Percentiles rank a stretch among this genome's conserved stretches.
Evolutionary conservation across 2,797 vertebrate species (phyloP).

Genomic region (Eptatretus atami): DNA sequence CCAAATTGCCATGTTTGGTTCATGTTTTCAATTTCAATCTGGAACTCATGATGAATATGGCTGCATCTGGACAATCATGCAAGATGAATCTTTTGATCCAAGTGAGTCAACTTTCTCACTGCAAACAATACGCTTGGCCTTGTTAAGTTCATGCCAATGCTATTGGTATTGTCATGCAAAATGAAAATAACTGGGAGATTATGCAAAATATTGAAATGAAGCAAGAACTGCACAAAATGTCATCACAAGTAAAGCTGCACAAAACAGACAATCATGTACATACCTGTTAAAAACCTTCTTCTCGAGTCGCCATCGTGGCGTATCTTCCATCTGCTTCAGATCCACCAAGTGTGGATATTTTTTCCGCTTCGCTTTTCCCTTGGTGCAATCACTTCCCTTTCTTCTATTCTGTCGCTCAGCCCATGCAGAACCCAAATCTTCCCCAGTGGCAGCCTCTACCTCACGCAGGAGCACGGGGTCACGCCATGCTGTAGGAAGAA

Average conservation of each 20-base stretch:
- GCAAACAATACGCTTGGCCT: too few relatives aligned
- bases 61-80: too few relatives aligned
- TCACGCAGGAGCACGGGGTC: constrained; percentile 56
- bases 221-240: too few relatives aligned
- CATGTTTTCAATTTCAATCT: too few relatives aligned
- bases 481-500: constrained; percentile 30
- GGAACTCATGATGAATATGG: too few relatives aligned
- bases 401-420: background rate
- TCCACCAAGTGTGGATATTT: constrained; percentile 54
- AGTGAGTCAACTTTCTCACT: too few relatives aligned
- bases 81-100: too few relatives aligned
- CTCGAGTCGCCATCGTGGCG: constrained; percentile 34
- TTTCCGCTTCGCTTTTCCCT: constrained; percentile 24
- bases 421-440: constrained; percentile 39
- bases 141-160: too few relatives aligned
- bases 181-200: too few relatives aligned
- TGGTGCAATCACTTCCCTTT: constrained; percentile 11
- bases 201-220: too few relatives aligned
- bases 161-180: too few relatives aligned
- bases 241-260: background rate
- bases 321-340: constrained; percentile 35
- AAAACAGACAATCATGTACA: constrained; percentile 10
- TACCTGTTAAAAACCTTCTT: constrained; percentile 74
- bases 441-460: constrained; percentile 45
- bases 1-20: too few relatives aligned